phyloP scores from a whole-genome alignment of 2,113 vertebrate genomes.

The Indicator maculatus region DNA sequence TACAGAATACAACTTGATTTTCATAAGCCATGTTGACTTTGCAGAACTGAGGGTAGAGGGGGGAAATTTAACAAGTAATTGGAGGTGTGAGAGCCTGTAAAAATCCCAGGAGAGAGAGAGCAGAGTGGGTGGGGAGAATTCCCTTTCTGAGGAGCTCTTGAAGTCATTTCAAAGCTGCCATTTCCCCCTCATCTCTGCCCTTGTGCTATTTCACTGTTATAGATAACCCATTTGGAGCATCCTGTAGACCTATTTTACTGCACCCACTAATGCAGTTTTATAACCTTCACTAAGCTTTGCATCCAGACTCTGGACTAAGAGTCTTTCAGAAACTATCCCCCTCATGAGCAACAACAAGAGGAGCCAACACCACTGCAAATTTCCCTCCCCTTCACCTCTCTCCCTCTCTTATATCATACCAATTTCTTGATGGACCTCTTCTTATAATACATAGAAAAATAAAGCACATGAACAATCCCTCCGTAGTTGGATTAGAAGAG shows the following conservation, averaged over 20 bases:
- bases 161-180: slow-evolving; percentile 37
- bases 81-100: slow-evolving; percentile 34
- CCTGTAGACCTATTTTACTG: slow-evolving; percentile 11
- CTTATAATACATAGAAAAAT: not conserved
- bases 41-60: slow-evolving; percentile 67
- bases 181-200: slow-evolving; percentile 32
- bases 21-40: slow-evolving; percentile 78
- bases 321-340: not conserved
- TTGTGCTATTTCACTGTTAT: not conserved
- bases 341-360: not conserved
- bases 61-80: slow-evolving; percentile 57
- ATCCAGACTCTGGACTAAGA: not conserved
- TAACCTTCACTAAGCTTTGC: not conserved
- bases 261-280: not conserved
- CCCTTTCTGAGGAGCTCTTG: not conserved
- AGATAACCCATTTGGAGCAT: slow-evolving; percentile 38
- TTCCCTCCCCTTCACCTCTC: not conserved
- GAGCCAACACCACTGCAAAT: not conserved
- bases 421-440: not conserved
- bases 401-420: not conserved
- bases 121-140: not conserved
- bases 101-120: slow-evolving; percentile 25
- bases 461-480: not conserved
- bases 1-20: slow-evolving; percentile 77
- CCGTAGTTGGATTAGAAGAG: not conserved